Evolutionary conservation across 2,888 invertebrate species (phyloP), one percentile per base, ranked within the genome.

Genomic region (Philereme transversata): DNA sequence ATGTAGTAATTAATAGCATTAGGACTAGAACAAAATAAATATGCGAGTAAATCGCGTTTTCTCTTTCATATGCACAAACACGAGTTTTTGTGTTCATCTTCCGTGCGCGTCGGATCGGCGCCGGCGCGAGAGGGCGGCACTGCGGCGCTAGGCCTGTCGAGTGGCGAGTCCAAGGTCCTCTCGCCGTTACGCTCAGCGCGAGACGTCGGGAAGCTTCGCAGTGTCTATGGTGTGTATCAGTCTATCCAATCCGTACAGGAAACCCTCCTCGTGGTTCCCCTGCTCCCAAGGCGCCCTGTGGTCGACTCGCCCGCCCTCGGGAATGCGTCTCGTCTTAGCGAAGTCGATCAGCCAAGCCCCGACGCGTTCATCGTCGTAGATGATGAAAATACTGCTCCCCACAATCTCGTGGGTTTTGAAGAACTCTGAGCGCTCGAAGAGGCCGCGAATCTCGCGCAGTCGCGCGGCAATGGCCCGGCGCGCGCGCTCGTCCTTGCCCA

Each of bases 311-410:
- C 93, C 74, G 7, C 95, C 95, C 33, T 95, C 93, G 0, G 97
- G 96, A 50, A 98, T 90, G 55, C 93, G 93, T 56, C 96, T 94
- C 0, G 98, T 98, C 83, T 99, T 99, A 51, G 98, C 99, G 82
- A 99, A 99, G 84, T 99, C 99, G 66, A 99, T 99, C 72, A 99
- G 93, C 99, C 99, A 99, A 5, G 96, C 97, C 34, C 98, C 98
- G 41, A 97, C 96, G 75, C 96, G 96, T 63, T 95, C 94, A 61
- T 96, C 95, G 82, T 99, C 99, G 83, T 98, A 98, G 65, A 99
- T 96, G 75, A 99, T 96, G 76, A 99, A 96, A 71, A 99, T 95
- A 85, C 98, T 98, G 87, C 98, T 98, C 41, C 98, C 97, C 76
- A 98, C 96, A 61, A 99, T 97, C 93, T 99, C 99, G 81, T 98